phyloP scores from a whole-genome alignment of 2,888 invertebrate genomes.

The Hypercompe scribonia region DNA sequence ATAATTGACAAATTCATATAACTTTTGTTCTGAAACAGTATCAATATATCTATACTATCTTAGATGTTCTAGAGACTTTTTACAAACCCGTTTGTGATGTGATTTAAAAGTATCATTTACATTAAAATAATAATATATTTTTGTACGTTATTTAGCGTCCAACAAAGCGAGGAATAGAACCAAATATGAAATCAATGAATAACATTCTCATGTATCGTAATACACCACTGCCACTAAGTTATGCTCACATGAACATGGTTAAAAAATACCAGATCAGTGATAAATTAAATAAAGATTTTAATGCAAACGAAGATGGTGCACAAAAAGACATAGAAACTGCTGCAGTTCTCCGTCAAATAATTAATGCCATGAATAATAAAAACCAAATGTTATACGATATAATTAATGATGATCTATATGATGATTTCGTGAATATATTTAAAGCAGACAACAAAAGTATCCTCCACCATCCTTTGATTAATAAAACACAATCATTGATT shows the following conservation, averaged over 20 bases:
- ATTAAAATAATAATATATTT: not conserved
- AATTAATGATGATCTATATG: slow-evolving; percentile 1
- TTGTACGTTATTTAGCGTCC: not conserved
- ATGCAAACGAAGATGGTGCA: not conserved
- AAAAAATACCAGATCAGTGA: not conserved
- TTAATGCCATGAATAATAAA: not conserved
- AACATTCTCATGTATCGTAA: not conserved
- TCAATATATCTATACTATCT: too few relatives aligned
- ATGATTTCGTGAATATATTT: slow-evolving; percentile 7
- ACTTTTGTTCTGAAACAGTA: too few relatives aligned
- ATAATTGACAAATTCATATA: too few relatives aligned
- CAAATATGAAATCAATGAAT: not conserved
- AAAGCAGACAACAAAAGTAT: not conserved
- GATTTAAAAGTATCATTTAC: not conserved
- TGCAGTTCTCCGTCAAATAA: not conserved
- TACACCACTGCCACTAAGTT: not conserved
- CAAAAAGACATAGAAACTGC: not conserved
- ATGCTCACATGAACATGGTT: not conserved
- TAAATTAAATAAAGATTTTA: not conserved
- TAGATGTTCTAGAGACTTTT: not conserved
- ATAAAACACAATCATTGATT: not conserved
- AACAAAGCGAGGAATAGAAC: not conserved
- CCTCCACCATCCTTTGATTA: not conserved
- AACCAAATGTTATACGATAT: not conserved
- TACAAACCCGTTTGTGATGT: not conserved